Conservation (phyloP, 2,888 invertebrate species). For the Dinocampus coccinellae region DNA sequence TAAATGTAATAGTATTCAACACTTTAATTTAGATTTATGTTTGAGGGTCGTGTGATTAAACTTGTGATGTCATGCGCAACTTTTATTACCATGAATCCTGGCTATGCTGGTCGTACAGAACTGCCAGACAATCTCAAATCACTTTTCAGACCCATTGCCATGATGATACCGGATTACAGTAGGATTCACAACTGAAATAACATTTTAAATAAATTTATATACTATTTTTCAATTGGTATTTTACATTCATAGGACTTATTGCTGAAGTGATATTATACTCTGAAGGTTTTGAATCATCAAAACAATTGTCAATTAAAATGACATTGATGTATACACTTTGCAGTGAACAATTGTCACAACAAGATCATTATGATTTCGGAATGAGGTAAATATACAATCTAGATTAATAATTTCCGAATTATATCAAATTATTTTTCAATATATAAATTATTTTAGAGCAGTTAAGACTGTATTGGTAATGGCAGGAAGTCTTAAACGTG, state of each 20-base stretch:
- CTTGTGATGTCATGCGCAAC: conserved; percentile 84
- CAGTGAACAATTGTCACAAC: conserved; percentile 91
- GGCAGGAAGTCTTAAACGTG: conserved; percentile 90
- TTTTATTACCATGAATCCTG: conserved; percentile 94
- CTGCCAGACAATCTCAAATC: conserved; percentile 91
- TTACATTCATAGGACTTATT: conserved; percentile 76
- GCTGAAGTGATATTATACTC: conserved; percentile 95
- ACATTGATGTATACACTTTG: conserved; percentile 93
- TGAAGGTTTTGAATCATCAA: conserved; percentile 92
- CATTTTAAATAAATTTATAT: not conserved
- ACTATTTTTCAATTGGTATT: not conserved
- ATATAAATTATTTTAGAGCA: conserved; percentile 72
- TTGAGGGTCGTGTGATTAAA: conserved; percentile 90
- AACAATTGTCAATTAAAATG: conserved; percentile 90
- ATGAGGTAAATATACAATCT: conserved; percentile 74
- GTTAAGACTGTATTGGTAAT: conserved; percentile 94
- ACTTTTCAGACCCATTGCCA: conserved; percentile 86
- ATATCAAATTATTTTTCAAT: not conserved
- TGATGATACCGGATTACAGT: conserved; percentile 96
- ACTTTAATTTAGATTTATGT: conserved; percentile 77
- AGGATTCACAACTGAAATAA: conserved; percentile 46
- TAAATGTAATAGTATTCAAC: not conserved
- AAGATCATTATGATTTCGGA: conserved; percentile 93
- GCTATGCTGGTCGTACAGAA: conserved; percentile 91
- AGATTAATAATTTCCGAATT: not conserved